Evolutionary conservation across 2,888 invertebrate species (phyloP), one percentile per base, ranked within the genome.

Genomic region (Cyrtodaria siliqua): DNA sequence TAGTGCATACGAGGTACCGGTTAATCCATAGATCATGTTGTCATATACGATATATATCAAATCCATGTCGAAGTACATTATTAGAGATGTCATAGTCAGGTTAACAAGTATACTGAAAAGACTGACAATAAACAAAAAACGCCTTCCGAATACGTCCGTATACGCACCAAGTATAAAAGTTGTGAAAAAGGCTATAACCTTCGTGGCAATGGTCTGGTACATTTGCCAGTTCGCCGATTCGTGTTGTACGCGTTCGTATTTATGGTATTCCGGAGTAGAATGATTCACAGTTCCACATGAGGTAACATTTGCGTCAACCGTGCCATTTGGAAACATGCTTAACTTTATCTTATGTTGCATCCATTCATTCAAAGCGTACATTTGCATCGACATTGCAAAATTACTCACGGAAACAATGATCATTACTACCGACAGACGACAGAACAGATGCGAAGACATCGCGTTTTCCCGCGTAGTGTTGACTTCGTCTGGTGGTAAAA

Each of bases 341-440:
- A 50, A 18, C 53, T 68, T 74, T 1, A 59, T 50, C 16, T 40
- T 27, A 47, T 74, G 42, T 44, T 74, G 74, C 9, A 55, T 69
- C 74, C 74, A 74, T 52, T 74, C 74, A 38, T 33, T 68, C 14
- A 29, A 23, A 4, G 55, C 27, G 23, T 74, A 74, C 9, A 26
- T 26, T 44, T 74, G 74, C 9, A 55, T 69, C 74, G 68, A 74
- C 44, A 74, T 69, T 2, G 63, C 42, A 12, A 74, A 56, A 26
- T 74, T 63, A 59, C 61, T 68, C 33, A 33, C 6, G 4, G 33
- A 33, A 33, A 33, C 33, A 8, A 33, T 33, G 12, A 33, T 33
- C 4, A 33, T 33, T 12, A 33, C 33, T 8, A 33, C 33, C 33
- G 4, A 8, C 12, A 33, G 4, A 8, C 33, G 4, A 33, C 4